Percentiles rank a stretch among this genome's conserved stretches.
These are phyloP conservation scores for Chymomyza costata DNA, from an alignment of 1,140 invertebrate genomes.

Conservation along the genomic window DNA sequence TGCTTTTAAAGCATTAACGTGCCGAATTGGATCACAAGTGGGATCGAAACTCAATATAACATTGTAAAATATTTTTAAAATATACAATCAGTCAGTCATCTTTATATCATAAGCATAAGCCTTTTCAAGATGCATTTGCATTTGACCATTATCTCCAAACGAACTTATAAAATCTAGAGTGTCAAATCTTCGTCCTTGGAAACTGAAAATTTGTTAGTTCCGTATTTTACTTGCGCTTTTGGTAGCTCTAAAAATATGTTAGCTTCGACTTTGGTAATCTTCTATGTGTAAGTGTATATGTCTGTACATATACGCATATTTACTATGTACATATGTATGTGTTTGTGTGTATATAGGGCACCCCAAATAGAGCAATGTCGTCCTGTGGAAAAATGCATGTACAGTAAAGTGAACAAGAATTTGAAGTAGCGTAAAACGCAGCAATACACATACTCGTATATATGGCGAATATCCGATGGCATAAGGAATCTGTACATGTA, in stretches of 20 bases:
- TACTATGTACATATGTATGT: conserved; percentile 3
- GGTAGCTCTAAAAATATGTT: conserved; percentile 51
- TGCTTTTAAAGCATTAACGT: too few species aligned
- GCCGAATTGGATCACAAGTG: too few species aligned
- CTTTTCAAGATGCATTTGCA: too few species aligned
- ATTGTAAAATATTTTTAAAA: too few species aligned
- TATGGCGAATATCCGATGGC: conserved; percentile 4
- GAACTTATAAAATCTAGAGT: too few species aligned
- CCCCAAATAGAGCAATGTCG: conserved; percentile 15
- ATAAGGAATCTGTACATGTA: conserved; percentile 1
- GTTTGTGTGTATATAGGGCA: background rate
- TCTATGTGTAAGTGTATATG: conserved; percentile 22
- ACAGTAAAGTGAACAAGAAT: conserved; percentile 41
- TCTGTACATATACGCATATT: too few species aligned
- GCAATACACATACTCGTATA: conserved; percentile 1
- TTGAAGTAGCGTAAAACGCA: conserved; percentile 2
- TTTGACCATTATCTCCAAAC: too few species aligned
- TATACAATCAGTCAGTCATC: too few species aligned
- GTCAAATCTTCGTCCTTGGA: too few species aligned
- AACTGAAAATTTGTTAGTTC: too few species aligned
- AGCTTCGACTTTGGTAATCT: conserved; percentile 67
- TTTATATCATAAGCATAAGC: too few species aligned
- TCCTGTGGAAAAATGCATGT: conserved; percentile 48
- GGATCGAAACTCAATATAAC: too few species aligned
- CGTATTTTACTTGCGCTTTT: conserved; percentile 21